Evolutionary conservation across 1,140 invertebrate species (phyloP).

Genomic region (Limonius californicus): DNA sequence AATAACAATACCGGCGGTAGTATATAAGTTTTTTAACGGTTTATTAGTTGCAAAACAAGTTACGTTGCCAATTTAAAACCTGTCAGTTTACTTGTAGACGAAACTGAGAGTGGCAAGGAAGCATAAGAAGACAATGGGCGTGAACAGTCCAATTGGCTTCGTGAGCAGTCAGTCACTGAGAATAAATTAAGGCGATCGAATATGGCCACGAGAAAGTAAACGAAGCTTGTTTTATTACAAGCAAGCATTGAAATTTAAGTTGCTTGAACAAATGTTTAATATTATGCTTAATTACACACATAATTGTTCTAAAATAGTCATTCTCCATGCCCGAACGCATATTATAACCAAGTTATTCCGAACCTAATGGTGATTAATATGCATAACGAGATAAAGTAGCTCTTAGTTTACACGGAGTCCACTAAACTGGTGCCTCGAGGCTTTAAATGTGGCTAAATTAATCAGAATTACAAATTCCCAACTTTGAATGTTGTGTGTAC

Average conservation of each 20-base stretch:
- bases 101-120: constrained; percentile 1
- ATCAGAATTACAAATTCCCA: constrained; percentile 13
- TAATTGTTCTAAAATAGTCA: constrained; percentile 13
- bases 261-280: constrained; percentile 3
- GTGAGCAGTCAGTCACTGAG: not conserved
- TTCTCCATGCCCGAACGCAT: not conserved
- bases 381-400: constrained; percentile 12
- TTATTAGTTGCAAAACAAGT: constrained; percentile 3
- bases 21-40: not conserved
- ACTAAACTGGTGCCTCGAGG: constrained; percentile 8
- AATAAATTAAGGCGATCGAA: constrained; percentile 7
- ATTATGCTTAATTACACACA: not conserved
- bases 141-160: constrained; percentile 10
- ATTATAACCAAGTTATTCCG: constrained; percentile 7
- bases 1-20: too few relatives aligned
- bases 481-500: constrained; percentile 2
- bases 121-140: constrained; percentile 11
- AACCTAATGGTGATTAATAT: constrained; percentile 5
- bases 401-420: constrained; percentile 6
- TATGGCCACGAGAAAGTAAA: not conserved
- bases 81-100: constrained; percentile 9
- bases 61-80: constrained; percentile 3
- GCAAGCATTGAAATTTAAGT: not conserved
- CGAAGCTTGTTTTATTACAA: not conserved
- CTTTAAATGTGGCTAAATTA: constrained; percentile 7